Evolutionary conservation across 2,888 invertebrate genomes (phyloP).

Genomic region (Calameuta idolon): DNA sequence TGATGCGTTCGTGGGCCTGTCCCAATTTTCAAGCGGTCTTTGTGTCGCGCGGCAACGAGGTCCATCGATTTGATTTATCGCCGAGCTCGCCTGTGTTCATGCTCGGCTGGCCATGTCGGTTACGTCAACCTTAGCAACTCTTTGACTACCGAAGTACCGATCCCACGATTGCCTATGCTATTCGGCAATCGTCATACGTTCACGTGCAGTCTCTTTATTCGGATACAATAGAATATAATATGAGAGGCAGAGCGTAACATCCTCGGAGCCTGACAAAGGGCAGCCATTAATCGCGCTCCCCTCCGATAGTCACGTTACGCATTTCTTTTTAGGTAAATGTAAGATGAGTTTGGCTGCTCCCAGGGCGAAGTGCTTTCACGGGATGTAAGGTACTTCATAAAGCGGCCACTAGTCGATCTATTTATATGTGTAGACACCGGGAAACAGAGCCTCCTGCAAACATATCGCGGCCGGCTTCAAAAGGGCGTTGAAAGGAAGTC

Average conservation of each 20-base stretch:
- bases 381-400: not conserved
- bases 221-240: not conserved
- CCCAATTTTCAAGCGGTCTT: not conserved
- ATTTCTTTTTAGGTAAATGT: not conserved
- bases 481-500: not conserved
- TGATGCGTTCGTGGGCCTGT: not conserved
- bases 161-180: not conserved
- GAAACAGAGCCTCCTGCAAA: not conserved
- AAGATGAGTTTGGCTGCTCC: not conserved
- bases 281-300: not conserved
- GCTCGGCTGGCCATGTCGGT: conserved; percentile 17
- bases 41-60: not conserved
- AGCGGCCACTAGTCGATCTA: not conserved
- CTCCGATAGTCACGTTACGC: not conserved
- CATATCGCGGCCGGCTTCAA: not conserved
- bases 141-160: not conserved
- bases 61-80: conserved; percentile 22
- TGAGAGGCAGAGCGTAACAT: not conserved
- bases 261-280: not conserved
- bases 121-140: not conserved
- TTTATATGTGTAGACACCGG: not conserved
- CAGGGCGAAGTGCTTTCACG: not conserved
- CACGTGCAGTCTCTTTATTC: not conserved
- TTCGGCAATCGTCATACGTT: not conserved
- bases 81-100: conserved; percentile 11